Conservation (phyloP, 1,140 invertebrate species). For the Hyles euphorbiae region DNA sequence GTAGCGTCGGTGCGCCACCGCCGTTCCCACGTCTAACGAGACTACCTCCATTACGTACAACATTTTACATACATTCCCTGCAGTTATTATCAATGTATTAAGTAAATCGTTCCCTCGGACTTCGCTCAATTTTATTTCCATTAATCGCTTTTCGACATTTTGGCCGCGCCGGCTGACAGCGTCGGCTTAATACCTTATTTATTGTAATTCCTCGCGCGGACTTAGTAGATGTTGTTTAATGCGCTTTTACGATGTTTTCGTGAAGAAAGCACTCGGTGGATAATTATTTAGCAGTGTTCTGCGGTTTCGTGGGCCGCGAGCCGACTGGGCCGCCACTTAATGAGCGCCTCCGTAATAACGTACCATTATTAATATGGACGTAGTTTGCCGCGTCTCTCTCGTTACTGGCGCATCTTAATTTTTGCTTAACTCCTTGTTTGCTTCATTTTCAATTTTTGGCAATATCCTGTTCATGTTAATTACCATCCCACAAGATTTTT, state of each 20-base stretch:
- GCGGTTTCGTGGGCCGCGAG: slow-evolving; percentile 51
- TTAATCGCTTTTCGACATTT: slow-evolving; percentile 61
- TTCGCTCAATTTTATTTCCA: slow-evolving; percentile 58
- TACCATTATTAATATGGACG: slow-evolving; percentile 62
- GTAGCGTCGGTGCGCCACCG: slow-evolving; percentile 23
- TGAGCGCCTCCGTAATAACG: slow-evolving; percentile 58
- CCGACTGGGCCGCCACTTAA: slow-evolving; percentile 38
- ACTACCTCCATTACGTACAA: slow-evolving; percentile 60
- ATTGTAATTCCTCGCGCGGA: slow-evolving; percentile 51
- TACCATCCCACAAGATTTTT: no score
- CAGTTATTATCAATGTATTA: slow-evolving; percentile 67
- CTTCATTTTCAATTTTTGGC: slow-evolving; percentile 13
- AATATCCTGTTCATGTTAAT: no score
- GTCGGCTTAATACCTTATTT: slow-evolving; percentile 55
- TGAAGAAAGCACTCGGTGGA: slow-evolving; percentile 52
- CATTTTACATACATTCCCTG: slow-evolving; percentile 60
- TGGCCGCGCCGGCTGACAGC: slow-evolving; percentile 41
- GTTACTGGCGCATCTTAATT: slow-evolving; percentile 34
- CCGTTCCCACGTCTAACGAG: slow-evolving; percentile 70
- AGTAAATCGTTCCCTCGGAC: slow-evolving; percentile 56
- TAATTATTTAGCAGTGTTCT: slow-evolving; percentile 69
- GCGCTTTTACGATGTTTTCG: slow-evolving; percentile 59
- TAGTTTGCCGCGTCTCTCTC: slow-evolving; percentile 44
- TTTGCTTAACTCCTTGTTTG: slow-evolving; percentile 22
- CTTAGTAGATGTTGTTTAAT: slow-evolving; percentile 57